Evolutionary conservation across 2,797 vertebrate genomes (phyloP).

Genomic region (Chiloscyllium punctatum): DNA sequence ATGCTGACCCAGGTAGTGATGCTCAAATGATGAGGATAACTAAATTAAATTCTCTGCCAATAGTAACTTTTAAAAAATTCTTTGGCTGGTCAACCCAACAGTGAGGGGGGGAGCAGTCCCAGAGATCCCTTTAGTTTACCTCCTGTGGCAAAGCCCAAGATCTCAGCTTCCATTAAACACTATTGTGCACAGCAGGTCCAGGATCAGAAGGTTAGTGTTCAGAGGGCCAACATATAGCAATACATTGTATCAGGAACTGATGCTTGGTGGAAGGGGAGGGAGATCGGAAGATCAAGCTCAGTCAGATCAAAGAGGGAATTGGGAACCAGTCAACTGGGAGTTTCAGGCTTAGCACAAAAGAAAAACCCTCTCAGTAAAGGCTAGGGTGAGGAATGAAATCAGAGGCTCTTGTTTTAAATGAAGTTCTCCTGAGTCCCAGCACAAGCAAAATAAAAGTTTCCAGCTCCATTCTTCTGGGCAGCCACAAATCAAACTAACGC

Average conservation of each 20-base stretch:
- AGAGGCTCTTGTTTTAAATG: conserved; percentile 19
- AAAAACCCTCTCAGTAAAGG: background rate
- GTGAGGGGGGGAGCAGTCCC: background rate
- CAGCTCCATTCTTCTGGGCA: conserved; percentile 26
- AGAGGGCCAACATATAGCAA: background rate
- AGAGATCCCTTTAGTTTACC: background rate
- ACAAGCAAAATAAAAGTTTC: conserved; percentile 25
- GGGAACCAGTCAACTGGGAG: background rate
- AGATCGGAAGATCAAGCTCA: background rate
- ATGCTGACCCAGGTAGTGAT: background rate
- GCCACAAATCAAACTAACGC: conserved; percentile 38
- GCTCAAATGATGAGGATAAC: background rate
- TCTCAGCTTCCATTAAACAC: too few species aligned
- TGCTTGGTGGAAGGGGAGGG: background rate
- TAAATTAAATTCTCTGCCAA: background rate
- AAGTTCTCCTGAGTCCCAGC: conserved; percentile 32
- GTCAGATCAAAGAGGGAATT: background rate
- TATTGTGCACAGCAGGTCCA: background rate
- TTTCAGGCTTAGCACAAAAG: background rate
- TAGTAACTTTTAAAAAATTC: too few species aligned
- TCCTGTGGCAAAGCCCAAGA: background rate
- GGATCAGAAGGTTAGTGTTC: background rate
- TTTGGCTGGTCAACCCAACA: too few species aligned
- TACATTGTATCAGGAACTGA: too few species aligned
- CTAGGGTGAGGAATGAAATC: conserved; percentile 12